These are phyloP conservation scores for Drosophila affinis DNA, from an alignment of 2,888 invertebrate species.

Conservation along the genomic window DNA sequence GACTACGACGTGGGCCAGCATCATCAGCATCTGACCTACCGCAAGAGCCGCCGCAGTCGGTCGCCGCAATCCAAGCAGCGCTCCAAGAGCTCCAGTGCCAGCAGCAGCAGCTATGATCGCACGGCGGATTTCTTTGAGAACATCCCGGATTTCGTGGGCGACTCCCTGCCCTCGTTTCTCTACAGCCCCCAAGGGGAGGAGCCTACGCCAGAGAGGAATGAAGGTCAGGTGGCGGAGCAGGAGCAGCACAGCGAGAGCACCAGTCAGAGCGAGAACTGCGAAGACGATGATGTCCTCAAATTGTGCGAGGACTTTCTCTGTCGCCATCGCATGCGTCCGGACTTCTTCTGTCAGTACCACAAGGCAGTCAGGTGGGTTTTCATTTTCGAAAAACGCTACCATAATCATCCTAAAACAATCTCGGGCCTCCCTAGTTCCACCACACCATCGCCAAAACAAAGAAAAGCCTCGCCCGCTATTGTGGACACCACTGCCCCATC, in stretches of 20 bases:
- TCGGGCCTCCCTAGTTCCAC: conserved; percentile 50
- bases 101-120: conserved; percentile 67
- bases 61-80: conserved; percentile 32
- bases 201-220: not conserved
- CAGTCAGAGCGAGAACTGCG: conserved; percentile 51
- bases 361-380: conserved; percentile 84
- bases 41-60: conserved; percentile 34
- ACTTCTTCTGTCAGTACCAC: conserved; percentile 90
- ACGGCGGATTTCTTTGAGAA: conserved; percentile 81
- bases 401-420: not conserved
- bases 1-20: conserved; percentile 69
- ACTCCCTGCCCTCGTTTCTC: conserved; percentile 65
- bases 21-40: conserved; percentile 80
- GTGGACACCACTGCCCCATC: conserved; percentile 22
- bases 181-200: conserved; percentile 39
- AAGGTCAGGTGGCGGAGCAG: not conserved
- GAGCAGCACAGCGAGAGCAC: conserved; percentile 28
- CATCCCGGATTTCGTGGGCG: conserved; percentile 79
- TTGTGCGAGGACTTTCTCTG: conserved; percentile 87
- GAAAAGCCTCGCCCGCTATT: conserved; percentile 51
- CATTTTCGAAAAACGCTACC: not conserved
- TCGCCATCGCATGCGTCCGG: conserved; percentile 88
- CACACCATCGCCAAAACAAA: conserved; percentile 64
- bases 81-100: conserved; percentile 49
- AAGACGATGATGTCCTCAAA: conserved; percentile 81